Evolutionary conservation across 2,113 vertebrate genomes (phyloP).

Genomic region (Galeopterus variegatus): DNA sequence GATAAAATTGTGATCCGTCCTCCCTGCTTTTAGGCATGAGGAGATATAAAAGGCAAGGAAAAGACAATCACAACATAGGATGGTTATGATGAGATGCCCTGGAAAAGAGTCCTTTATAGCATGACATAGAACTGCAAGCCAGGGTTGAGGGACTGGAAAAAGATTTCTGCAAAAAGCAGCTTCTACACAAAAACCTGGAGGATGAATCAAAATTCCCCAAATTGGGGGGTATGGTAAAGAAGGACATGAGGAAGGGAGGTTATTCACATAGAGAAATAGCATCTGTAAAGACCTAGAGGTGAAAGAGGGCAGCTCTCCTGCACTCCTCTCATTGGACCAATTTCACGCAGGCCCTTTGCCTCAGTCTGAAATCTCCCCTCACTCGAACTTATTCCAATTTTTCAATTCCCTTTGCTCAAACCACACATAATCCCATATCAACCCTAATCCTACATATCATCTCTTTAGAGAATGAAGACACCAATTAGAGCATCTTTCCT

Average conservation of each 20-base stretch:
- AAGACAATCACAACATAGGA: fast-evolving
- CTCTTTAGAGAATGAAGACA: background rate
- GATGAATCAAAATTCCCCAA: background rate
- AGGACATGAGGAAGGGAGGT: background rate
- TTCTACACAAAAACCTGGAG: background rate
- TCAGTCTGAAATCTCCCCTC: background rate
- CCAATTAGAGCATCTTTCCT: background rate
- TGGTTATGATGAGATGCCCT: background rate
- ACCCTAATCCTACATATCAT: background rate
- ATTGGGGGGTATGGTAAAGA: background rate
- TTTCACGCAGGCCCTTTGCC: background rate
- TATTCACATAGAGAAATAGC: background rate
- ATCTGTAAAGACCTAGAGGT: background rate
- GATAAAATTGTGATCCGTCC: background rate
- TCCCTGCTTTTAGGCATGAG: background rate
- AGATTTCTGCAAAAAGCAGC: background rate
- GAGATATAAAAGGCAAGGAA: background rate
- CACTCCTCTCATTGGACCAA: background rate
- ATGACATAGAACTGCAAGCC: background rate
- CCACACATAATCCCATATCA: background rate
- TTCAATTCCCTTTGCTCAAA: background rate
- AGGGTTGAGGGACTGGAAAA: background rate
- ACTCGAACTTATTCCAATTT: background rate
- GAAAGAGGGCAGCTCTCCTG: fast-evolving
- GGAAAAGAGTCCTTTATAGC: background rate